These are phyloP conservation scores for Apolygus lucorum DNA, from an alignment of 1,140 invertebrate genomes.

Conservation along the genomic window DNA sequence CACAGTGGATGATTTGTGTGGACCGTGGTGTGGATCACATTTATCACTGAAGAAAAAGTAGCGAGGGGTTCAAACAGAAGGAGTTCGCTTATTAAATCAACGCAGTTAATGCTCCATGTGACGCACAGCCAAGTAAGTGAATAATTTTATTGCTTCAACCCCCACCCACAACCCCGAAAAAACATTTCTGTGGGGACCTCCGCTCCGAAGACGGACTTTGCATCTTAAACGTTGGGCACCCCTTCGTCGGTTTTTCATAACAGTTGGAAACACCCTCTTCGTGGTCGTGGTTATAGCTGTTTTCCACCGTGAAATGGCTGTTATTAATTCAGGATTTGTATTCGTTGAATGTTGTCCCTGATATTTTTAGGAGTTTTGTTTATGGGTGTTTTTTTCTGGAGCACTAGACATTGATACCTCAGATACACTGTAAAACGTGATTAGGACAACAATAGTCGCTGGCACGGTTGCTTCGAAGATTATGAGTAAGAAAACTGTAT, in stretches of 20 bases:
- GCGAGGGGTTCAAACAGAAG: slow-evolving; percentile 11
- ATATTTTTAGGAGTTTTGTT: too few relatives aligned
- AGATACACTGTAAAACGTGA: too few relatives aligned
- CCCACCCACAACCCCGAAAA: neutral
- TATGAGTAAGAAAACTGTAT: too few relatives aligned
- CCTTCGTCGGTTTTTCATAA: neutral
- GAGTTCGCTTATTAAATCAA: slow-evolving; percentile 19
- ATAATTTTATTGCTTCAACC: slow-evolving; percentile 14
- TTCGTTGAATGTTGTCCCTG: too few relatives aligned
- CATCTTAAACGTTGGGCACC: neutral
- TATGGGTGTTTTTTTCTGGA: too few relatives aligned
- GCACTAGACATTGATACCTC: too few relatives aligned
- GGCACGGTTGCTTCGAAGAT: too few relatives aligned
- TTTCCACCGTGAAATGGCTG: neutral
- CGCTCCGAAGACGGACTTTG: neutral
- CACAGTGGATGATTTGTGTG: slow-evolving; percentile 1
- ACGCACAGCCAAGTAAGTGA: slow-evolving; percentile 8
- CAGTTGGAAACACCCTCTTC: neutral
- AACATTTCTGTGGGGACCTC: neutral
- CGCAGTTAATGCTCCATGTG: slow-evolving; percentile 11
- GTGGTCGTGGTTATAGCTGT: neutral
- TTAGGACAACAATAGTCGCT: too few relatives aligned
- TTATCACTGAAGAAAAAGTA: neutral
- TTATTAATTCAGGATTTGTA: neutral
- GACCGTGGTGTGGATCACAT: neutral